Evolutionary conservation across 2,888 invertebrate species (phyloP), one percentile per base, ranked within the genome.

Genomic region (Sesia apiformis): DNA sequence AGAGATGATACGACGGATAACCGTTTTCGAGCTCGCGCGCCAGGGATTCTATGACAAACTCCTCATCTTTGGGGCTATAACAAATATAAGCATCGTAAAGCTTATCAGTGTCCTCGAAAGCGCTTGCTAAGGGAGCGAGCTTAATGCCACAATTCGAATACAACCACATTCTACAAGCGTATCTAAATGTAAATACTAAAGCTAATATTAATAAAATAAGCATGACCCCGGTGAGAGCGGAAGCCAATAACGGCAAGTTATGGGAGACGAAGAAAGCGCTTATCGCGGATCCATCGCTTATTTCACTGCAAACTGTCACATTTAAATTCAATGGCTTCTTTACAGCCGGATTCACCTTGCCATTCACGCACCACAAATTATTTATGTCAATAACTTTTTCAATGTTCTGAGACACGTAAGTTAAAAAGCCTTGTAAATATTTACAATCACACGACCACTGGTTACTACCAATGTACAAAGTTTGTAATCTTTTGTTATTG

Each of bases 41-140:
- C 61, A 97, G 91, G 57, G 94, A 94, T 73, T 96, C 95, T 62
- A 96, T 91, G 40, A 97, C 96, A 78, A 96, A 97, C 73, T 95
- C 94, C 77, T 97, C 96, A 84, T 97, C 97, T 84, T 96, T 96
- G 60, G 95, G 95, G 71, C 96, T 96, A 90, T 98, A 98, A 74
- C 97, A 94, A 58, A 98, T 94, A 86, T 97, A 98, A 63, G 96
- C 97, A 84, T 98, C 98, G 86, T 96, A 97, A 60, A 96, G 91
- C 77, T 96, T 96, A 79, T 96, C 96, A 64, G 94, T 92, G 73
- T 96, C 96, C 81, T 95, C 95, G 80, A 92, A 93, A 58, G 91
- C 91, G 56, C 92, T 90, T 60, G 92, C 90, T 63, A 94, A 92
- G 58, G 94, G 92, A 79, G 95, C 94, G 66, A 97, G 91, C 63